phyloP scores from a whole-genome alignment of 92 coral and sea anemone species.

The Epizoanthus stellaris region DNA sequence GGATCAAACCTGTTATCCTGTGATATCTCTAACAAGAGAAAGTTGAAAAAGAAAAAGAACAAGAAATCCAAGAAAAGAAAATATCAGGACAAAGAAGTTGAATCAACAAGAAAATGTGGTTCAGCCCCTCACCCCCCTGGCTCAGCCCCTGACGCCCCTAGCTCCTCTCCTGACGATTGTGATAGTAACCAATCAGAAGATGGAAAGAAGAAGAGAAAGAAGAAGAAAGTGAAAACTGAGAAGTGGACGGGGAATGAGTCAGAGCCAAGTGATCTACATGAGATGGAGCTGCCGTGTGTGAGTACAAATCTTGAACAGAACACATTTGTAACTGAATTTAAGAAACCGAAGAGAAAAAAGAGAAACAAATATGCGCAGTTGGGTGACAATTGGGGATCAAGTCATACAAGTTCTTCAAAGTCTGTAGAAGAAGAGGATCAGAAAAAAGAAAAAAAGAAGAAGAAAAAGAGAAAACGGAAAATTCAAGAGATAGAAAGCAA shows the following conservation, averaged over 20 bases:
- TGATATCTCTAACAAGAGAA: neutral
- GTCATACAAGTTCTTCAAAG: neutral
- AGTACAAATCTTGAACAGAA: too few relatives aligned
- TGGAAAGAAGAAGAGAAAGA: conserved; percentile 51
- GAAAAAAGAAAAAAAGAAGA: neutral
- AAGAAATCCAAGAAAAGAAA: neutral
- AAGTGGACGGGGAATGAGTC: neutral
- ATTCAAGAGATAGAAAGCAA: too few relatives aligned
- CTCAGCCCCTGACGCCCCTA: too few relatives aligned
- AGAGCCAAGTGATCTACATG: too few relatives aligned
- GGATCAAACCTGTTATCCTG: neutral
- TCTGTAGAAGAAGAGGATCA: neutral
- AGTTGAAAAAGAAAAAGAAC: conserved; percentile 10
- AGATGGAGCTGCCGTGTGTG: too few relatives aligned
- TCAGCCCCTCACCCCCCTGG: too few relatives aligned
- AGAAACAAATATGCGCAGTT: neutral
- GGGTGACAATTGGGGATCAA: neutral
- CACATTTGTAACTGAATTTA: neutral
- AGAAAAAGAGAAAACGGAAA: conserved; percentile 12
- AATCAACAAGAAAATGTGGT: neutral
- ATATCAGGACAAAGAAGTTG: neutral
- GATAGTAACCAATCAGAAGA: conserved; percentile 31
- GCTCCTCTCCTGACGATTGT: neutral
- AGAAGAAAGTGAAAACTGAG: conserved; percentile 5
- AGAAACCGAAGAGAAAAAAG: neutral